Evolutionary conservation across 2,113 vertebrate species (phyloP).

Genomic region (Ciconia maguari): DNA sequence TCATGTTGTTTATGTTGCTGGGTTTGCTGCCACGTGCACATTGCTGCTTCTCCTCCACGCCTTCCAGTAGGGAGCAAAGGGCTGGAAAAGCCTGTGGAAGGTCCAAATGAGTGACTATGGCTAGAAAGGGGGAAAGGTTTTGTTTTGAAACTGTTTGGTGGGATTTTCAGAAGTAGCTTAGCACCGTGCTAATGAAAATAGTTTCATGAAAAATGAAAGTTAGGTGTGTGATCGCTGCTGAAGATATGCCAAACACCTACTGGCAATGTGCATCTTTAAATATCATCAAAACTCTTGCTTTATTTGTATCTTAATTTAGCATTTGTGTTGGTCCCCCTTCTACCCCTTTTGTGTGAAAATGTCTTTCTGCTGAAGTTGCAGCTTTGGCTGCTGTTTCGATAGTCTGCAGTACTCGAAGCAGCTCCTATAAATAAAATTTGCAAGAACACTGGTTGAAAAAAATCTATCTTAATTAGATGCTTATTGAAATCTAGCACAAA

Average conservation of each 20-base stretch:
- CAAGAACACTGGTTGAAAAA: conserved; percentile 21
- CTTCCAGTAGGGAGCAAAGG: not conserved
- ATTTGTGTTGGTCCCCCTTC: not conserved
- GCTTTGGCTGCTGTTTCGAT: not conserved
- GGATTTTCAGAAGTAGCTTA: not conserved
- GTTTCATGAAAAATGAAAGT: not conserved
- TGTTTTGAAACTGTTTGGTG: not conserved
- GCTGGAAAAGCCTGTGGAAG: not conserved
- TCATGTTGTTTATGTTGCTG: not conserved
- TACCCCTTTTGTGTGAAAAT: not conserved
- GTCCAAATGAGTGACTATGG: not conserved
- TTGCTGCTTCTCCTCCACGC: not conserved
- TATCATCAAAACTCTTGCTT: not conserved
- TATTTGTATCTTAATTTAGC: not conserved
- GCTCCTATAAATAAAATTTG: conserved; percentile 22
- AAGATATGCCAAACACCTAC: not conserved
- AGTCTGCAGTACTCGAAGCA: not conserved
- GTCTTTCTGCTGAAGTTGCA: not conserved
- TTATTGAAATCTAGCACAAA: conserved; percentile 36
- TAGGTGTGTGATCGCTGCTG: not conserved
- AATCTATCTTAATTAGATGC: conserved; percentile 59
- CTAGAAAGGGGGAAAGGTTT: not conserved
- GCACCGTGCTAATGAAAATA: not conserved
- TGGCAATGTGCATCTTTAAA: not conserved
- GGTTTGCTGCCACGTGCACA: not conserved